Evolutionary conservation across 2,888 invertebrate genomes (phyloP), one percentile per base, ranked within the genome.

Genomic region (Drosophila pseudotalamancana): DNA sequence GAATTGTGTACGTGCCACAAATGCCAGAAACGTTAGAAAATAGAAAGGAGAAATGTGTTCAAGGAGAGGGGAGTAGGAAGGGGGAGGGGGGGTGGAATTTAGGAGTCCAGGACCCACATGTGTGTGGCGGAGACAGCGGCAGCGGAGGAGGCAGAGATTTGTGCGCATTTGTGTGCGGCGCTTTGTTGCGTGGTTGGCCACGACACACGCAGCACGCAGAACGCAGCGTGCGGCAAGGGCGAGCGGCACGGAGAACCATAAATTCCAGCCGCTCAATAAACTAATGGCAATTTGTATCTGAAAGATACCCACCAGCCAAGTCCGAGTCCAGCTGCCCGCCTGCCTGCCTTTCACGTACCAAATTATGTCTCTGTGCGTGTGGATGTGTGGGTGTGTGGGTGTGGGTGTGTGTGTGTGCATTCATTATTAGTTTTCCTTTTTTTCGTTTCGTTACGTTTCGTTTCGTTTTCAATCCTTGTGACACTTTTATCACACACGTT

Each of bases 401-500:
- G 14, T 16, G 14, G 29, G 31, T 14, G 23, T 27, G 3, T 55
- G 19, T 34, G 51, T 27, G 9, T 34, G 40, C 11, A n/a, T 48
- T 49, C 48, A 53, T 67, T 72, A 63, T 71, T 67, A 51, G 64
- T 59, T 72, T 68, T 51, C 32, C 46, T 42, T 45, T 21, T 46
- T 42, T 34, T 39, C 11, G 18, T 21, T 21, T 21, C 21, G 8
- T 37, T 43, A 19, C 43, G 9, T 60, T 19, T 43, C 31, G 34
- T 18, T 53, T 42, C 29, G 16, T 32, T 21, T 55, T 49, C 77
- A 77, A 86, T 83, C 84, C 87, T 67, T 81, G 79, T 72, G 87
- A 86, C 87, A 83, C 65, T 83, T 86, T 86, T 81, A 84, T 81
- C 78, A 83, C 87, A 78, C 83, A 86, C 84, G 81, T 86, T 83